phyloP scores from a whole-genome alignment of 2,113 vertebrate species.

The Dipodomys spectabilis region DNA sequence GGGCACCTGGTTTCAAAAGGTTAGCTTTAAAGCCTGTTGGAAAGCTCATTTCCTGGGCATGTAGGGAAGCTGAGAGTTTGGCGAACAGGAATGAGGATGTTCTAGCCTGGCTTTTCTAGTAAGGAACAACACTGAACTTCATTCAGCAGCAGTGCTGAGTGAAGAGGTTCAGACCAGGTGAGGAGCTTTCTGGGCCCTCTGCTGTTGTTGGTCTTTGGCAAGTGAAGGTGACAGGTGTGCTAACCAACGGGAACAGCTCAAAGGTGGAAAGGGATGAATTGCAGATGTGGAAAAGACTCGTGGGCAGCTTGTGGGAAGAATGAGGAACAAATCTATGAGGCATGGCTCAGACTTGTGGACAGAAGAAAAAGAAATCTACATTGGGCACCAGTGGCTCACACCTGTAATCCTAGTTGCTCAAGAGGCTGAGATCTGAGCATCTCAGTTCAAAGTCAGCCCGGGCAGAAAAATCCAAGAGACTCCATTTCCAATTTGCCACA shows the following conservation, averaged over 20 bases:
- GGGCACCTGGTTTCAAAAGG: background rate
- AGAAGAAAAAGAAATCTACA: background rate
- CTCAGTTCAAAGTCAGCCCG: too few species aligned
- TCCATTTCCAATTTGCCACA: too few species aligned
- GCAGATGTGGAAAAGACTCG: accelerated
- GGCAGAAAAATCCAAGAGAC: too few species aligned
- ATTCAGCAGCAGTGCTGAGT: too few species aligned
- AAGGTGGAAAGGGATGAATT: background rate
- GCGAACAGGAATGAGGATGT: background rate
- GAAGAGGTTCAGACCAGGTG: background rate
- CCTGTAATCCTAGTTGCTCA: too few species aligned
- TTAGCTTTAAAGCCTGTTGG: constrained; percentile 42
- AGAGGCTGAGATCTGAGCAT: too few species aligned
- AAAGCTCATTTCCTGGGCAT: constrained; percentile 49
- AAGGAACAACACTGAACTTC: background rate
- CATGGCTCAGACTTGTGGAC: too few species aligned
- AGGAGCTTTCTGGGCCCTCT: background rate
- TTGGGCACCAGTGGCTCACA: too few species aligned
- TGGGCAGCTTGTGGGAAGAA: background rate
- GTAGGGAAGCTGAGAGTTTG: background rate
- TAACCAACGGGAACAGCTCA: background rate
- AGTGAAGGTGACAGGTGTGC: background rate
- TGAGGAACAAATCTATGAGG: too few species aligned
- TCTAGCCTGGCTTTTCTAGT: constrained; percentile 11
- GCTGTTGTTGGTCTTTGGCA: background rate